These are phyloP conservation scores for Myotis findleyi DNA, from an alignment of 2,797 vertebrate genomes.

Conservation along the genomic window DNA sequence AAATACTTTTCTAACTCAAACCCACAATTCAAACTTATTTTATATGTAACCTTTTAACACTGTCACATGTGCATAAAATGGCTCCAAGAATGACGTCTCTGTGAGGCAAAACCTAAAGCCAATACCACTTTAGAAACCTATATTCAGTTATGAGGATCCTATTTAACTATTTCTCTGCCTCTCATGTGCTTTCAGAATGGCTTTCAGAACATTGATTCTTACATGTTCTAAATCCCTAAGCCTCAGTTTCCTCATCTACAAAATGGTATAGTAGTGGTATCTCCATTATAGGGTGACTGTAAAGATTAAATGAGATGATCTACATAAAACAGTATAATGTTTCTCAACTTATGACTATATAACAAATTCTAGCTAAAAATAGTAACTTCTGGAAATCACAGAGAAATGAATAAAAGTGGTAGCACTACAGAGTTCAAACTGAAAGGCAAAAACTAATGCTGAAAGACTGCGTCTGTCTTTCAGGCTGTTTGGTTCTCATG, in stretches of 20 bases:
- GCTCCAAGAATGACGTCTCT: background rate
- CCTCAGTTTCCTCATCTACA: background rate
- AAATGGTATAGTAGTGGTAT: background rate
- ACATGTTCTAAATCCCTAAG: background rate
- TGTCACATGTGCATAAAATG: background rate
- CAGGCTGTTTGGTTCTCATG: background rate
- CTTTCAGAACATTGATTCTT: background rate
- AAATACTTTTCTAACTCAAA: background rate
- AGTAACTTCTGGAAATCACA: constrained; percentile 3
- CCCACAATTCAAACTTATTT: background rate
- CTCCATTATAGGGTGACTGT: background rate
- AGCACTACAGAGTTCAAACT: background rate
- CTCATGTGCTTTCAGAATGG: background rate
- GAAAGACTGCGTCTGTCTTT: background rate
- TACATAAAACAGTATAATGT: background rate
- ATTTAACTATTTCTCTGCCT: background rate
- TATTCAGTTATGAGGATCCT: background rate
- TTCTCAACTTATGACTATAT: background rate
- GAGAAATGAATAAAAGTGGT: background rate
- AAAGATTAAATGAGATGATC: background rate
- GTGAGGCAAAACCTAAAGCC: background rate
- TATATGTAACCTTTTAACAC: background rate
- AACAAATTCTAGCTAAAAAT: background rate
- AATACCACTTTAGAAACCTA: background rate
- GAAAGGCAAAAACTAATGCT: background rate